These are phyloP conservation scores for Teleopsis dalmanni DNA, from an alignment of 1,140 invertebrate species.

Conservation along the genomic window DNA sequence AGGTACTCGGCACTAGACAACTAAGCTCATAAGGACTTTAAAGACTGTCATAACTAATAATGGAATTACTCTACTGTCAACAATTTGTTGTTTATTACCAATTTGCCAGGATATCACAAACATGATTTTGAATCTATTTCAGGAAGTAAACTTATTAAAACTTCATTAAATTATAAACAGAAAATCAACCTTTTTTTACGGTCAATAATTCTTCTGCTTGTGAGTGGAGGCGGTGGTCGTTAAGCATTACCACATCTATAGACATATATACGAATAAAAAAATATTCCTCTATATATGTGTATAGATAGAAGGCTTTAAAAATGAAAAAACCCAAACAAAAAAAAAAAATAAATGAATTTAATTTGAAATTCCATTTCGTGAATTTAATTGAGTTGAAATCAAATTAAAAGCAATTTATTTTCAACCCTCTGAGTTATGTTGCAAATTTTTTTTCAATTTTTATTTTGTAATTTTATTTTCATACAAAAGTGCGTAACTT, in stretches of 20 bases:
- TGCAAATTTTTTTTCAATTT: neutral
- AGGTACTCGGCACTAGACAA: too few relatives aligned
- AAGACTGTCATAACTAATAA: too few relatives aligned
- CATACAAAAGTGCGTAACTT: neutral
- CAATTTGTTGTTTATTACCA: too few relatives aligned
- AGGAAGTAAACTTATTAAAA: too few relatives aligned
- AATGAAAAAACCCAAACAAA: conserved; percentile 7
- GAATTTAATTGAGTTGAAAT: conserved; percentile 45
- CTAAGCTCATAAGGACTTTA: too few relatives aligned
- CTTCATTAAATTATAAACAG: too few relatives aligned
- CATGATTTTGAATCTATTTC: too few relatives aligned
- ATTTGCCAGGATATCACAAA: too few relatives aligned
- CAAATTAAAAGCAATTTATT: conserved; percentile 46
- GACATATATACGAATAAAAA: neutral
- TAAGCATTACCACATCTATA: neutral
- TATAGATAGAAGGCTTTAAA: neutral
- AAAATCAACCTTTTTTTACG: neutral
- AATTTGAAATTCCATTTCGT: conserved; percentile 44
- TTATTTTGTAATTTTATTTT: neutral
- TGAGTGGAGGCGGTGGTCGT: neutral
- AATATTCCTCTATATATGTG: neutral
- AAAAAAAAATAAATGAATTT: conserved; percentile 26
- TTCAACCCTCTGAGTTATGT: conserved; percentile 27
- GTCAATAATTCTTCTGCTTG: neutral
- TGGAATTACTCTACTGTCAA: too few relatives aligned